Percentiles rank a stretch among this genome's conserved stretches.
These are phyloP conservation scores for Saccopteryx bilineata DNA, from an alignment of 2,113 vertebrate genomes.

Conservation along the genomic window DNA sequence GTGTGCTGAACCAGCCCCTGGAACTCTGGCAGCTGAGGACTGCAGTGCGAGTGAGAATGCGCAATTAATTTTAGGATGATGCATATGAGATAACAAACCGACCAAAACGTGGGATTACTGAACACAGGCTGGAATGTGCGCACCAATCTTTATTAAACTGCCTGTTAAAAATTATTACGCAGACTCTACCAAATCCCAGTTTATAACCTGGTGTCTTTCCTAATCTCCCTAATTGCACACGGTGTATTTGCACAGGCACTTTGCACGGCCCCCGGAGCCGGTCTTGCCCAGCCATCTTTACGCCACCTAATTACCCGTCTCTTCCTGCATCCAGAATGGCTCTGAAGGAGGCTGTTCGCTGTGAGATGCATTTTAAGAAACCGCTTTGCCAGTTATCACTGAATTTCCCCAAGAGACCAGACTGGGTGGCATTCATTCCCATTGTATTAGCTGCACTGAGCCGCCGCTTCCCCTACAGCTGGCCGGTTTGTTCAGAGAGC, in stretches of 20 bases:
- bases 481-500: slow-evolving; percentile 57
- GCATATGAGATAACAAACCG: neutral
- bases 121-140: neutral
- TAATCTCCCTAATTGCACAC: slow-evolving; percentile 26
- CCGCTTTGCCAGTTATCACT: slow-evolving; percentile 66
- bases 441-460: slow-evolving; percentile 59
- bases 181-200: neutral
- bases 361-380: slow-evolving; percentile 76
- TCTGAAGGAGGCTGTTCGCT: slow-evolving; percentile 61
- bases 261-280: slow-evolving; percentile 44
- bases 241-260: neutral
- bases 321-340: slow-evolving; percentile 69
- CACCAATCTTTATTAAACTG: neutral
- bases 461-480: slow-evolving; percentile 74
- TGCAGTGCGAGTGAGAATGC: slow-evolving; percentile 38
- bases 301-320: slow-evolving; percentile 70
- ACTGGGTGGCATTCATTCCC: slow-evolving; percentile 59
- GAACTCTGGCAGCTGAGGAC: neutral
- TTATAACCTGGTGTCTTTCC: neutral
- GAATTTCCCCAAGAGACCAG: slow-evolving; percentile 77
- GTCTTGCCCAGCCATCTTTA: slow-evolving; percentile 40
- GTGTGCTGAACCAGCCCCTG: neutral
- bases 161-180: neutral
- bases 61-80: slow-evolving; percentile 31
- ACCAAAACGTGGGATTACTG: neutral